Evolutionary conservation across 2,797 vertebrate species (phyloP), one percentile per base, ranked within the genome.

Genomic region (Morus bassanus): DNA sequence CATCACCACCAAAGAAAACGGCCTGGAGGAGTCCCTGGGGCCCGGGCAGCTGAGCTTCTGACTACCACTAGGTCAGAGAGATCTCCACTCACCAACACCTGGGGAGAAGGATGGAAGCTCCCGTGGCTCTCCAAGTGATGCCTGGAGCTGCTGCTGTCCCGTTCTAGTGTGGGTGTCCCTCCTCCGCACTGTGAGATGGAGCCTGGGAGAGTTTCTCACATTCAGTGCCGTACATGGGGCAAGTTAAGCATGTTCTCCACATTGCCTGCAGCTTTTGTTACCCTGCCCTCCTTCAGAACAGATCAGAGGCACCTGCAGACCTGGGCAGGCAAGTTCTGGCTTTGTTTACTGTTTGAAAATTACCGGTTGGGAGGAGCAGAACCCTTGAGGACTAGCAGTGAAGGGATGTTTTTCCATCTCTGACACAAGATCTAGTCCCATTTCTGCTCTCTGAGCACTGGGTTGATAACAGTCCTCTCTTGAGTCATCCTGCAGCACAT

Each of bases 1-100:
- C 79, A 98, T 99, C 86, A 97, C 88, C 76, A 91, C 95, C 93
- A 97, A 92, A 97, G 97, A 97, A 92, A 97, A 96, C 0, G 15
- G 95, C 63, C 63, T 96, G 92, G 96, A 97, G 88, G 95, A 96
- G 41, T 89, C 93, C 75, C 46, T 96, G 37, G 94, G 82, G 43
- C 73, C 95, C 50, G 95, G 94, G 83, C 95, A 91, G 35, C 95
- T 97, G 91, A 96, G 59, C 81, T 97, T 97, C 94, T 97, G 95
- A 97, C 94, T 96, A 89, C 39, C 64, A 33, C 50, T 14, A 83
- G 28, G 41, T 95, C 96, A 56, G 82, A 91, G 59, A 65, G 78
- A 94, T 96, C 79, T 93, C 82, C 35, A 64, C 35, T 95, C 87
- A 83, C 86, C 92, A 93, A 43, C 77, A 89, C 46, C 70, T 9